Evolutionary conservation across 2,113 vertebrate species (phyloP).

Genomic region (Zosterops lateralis): DNA sequence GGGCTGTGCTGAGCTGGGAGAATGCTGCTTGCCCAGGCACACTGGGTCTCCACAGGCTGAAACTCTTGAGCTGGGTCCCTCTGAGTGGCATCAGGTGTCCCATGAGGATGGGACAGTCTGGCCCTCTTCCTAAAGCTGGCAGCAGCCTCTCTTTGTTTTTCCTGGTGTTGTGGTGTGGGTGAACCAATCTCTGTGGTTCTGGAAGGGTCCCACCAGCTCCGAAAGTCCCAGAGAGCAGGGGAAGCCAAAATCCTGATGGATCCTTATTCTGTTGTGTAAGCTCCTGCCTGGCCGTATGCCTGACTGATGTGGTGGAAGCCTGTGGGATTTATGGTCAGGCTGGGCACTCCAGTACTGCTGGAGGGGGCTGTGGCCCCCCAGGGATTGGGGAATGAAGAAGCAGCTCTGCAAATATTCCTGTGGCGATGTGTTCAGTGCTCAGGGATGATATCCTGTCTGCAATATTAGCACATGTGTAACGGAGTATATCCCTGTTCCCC

Average conservation of each 20-base stretch:
- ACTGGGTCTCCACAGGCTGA: fast-evolving
- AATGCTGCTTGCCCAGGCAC: not conserved
- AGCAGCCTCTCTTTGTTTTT: not conserved
- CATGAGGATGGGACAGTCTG: not conserved
- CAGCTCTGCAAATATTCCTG: not conserved
- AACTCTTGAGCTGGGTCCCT: not conserved
- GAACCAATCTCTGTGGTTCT: not conserved
- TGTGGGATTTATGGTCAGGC: not conserved
- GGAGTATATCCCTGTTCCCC: not conserved
- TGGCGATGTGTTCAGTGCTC: not conserved
- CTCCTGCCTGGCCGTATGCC: not conserved
- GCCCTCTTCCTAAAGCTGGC: not conserved
- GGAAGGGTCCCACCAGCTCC: not conserved
- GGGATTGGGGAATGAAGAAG: not conserved
- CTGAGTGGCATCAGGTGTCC: not conserved
- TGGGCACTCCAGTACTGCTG: not conserved
- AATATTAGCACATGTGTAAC: not conserved
- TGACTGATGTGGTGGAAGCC: not conserved
- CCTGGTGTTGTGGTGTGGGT: not conserved
- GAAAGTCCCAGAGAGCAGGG: not conserved
- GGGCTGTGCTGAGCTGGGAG: not conserved
- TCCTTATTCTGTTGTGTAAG: not conserved
- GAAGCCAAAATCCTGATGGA: not conserved
- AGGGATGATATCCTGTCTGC: not conserved
- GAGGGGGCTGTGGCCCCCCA: not conserved